phyloP scores from a whole-genome alignment of 2,797 vertebrate species.

The Pseudomugil gertrudae region DNA sequence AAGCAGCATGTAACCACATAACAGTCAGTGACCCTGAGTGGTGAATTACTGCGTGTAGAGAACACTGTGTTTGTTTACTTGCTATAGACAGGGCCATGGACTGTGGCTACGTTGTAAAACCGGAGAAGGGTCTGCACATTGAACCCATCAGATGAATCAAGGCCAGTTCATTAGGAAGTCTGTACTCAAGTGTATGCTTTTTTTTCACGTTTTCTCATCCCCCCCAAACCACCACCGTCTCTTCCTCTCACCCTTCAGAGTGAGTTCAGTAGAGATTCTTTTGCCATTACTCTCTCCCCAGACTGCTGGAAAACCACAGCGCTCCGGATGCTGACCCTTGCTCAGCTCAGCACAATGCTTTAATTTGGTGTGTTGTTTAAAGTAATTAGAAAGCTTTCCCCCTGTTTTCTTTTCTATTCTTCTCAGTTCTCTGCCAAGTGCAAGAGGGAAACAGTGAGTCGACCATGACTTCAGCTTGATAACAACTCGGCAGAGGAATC shows the following conservation, averaged over 20 bases:
- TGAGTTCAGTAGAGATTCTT: conserved; percentile 75
- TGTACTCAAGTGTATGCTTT: conserved; percentile 46
- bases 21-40: conserved; percentile 76
- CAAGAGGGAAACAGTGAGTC: conserved; percentile 62
- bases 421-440: conserved; percentile 63
- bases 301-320: conserved; percentile 71
- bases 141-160: conserved; percentile 71
- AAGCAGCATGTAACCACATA: conserved; percentile 76
- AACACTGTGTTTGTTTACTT: conserved; percentile 75
- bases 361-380: conserved; percentile 81
- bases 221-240: conserved; percentile 2
- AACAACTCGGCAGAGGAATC: conserved; percentile 65
- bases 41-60: conserved; percentile 73
- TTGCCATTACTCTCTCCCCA: conserved; percentile 72
- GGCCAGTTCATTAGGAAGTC: conserved; percentile 73
- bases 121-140: conserved; percentile 60
- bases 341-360: conserved; percentile 76
- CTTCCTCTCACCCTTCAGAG: conserved; percentile 46
- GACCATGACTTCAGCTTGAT: conserved; percentile 70
- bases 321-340: conserved; percentile 77
- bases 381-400: conserved; percentile 76
- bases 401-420: conserved; percentile 70
- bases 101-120: conserved; percentile 67
- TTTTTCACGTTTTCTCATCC: conserved; percentile 21
- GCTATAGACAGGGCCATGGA: conserved; percentile 39